Conservation (phyloP, 1,140 invertebrate species). For the Melanaphis sacchari region DNA sequence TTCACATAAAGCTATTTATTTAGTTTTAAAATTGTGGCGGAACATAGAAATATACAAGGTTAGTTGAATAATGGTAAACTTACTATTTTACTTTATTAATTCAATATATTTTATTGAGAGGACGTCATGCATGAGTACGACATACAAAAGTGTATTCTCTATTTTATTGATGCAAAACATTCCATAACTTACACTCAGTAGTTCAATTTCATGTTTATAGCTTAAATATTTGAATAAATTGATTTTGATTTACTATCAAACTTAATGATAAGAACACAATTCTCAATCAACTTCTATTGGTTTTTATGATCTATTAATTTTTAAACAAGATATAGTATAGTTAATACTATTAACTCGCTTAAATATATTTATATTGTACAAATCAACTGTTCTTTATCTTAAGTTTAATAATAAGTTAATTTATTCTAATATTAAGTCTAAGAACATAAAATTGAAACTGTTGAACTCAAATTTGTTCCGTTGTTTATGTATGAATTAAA, state of each 20-base stretch:
- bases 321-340: too few relatives aligned
- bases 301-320: neutral
- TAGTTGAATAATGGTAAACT: neutral
- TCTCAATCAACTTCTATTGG: neutral
- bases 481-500: too few relatives aligned
- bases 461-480: too few relatives aligned
- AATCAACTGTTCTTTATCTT: too few relatives aligned
- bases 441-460: too few relatives aligned
- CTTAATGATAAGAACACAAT: neutral
- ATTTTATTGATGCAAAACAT: neutral
- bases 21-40: neutral
- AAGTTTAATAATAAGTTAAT: too few relatives aligned
- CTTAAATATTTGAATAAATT: neutral
- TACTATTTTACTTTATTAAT: neutral
- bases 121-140: too few relatives aligned
- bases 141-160: neutral
- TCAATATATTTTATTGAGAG: neutral
- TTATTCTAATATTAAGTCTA: too few relatives aligned
- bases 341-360: too few relatives aligned
- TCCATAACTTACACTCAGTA: neutral
- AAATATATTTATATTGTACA: too few relatives aligned
- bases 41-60: neutral
- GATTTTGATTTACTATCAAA: neutral
- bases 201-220: too few relatives aligned
- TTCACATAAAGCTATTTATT: conserved; percentile 3